Conservation (phyloP, 2,888 invertebrate genomes). For the Oscheius sp. region DNA sequence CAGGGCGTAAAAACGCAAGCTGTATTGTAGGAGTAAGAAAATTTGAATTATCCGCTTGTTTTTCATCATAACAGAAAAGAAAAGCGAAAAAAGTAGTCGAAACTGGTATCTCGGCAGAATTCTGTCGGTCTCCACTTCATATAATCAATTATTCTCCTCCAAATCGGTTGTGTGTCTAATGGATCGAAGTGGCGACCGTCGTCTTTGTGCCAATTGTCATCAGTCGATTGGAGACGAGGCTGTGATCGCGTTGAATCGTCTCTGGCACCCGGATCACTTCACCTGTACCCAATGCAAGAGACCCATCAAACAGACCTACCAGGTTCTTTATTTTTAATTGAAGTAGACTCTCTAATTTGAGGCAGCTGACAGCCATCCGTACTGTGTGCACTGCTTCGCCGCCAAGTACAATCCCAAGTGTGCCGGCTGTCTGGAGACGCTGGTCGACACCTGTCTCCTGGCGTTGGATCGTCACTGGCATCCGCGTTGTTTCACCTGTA, state of each 20-base stretch:
- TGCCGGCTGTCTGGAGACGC: conserved; percentile 69
- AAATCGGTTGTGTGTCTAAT: conserved; percentile 23
- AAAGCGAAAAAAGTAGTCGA: no score
- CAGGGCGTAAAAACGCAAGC: no score
- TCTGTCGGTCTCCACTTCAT: no score
- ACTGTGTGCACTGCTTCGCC: conserved; percentile 70
- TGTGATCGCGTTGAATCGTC: conserved; percentile 86
- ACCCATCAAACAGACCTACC: conserved; percentile 71
- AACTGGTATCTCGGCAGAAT: no score
- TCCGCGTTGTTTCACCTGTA: conserved; percentile 70
- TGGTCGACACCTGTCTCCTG: conserved; percentile 69
- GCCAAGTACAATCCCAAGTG: conserved; percentile 71
- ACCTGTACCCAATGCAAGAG: conserved; percentile 89
- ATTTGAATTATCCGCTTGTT: no score
- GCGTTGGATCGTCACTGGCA: conserved; percentile 72
- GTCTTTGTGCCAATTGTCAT: conserved; percentile 65
- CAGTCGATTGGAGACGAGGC: conserved; percentile 67
- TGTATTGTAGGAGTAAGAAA: no score
- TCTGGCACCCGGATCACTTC: conserved; percentile 99
- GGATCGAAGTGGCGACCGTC: conserved; percentile 62
- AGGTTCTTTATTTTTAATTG: conserved; percentile 41
- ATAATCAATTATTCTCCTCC: no score
- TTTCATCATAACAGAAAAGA: no score
- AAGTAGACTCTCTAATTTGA: conserved; percentile 40
- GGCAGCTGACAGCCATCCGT: conserved; percentile 66